phyloP scores from a whole-genome alignment of 2,797 vertebrate species.

The Alosa sapidissima region DNA sequence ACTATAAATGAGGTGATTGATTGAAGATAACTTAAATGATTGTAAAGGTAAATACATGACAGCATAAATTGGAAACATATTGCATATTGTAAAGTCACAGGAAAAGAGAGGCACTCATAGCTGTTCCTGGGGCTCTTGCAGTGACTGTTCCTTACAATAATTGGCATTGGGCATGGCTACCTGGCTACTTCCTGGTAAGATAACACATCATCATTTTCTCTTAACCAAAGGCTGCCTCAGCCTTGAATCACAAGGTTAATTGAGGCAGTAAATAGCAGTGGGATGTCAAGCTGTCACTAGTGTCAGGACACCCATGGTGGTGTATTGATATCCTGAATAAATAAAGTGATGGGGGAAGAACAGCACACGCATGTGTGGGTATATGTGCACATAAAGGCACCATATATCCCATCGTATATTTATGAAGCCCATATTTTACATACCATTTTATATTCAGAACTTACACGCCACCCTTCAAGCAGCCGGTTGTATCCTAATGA shows the following conservation, averaged over 20 bases:
- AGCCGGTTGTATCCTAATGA: slow-evolving; percentile 42
- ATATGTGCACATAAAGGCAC: slow-evolving; percentile 18
- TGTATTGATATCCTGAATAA: slow-evolving; percentile 30
- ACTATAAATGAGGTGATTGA: background rate
- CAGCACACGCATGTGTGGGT: background rate
- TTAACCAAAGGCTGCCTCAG: background rate
- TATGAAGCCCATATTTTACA: background rate
- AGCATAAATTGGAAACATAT: background rate
- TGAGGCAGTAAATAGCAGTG: slow-evolving; percentile 21
- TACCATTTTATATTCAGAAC: background rate
- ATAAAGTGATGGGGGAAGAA: slow-evolving; percentile 23
- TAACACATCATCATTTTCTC: background rate
- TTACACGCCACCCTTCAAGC: background rate
- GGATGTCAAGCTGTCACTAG: slow-evolving; percentile 6
- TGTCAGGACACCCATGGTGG: slow-evolving; percentile 10
- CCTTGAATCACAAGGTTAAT: slow-evolving; percentile 27
- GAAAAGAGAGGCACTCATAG: background rate
- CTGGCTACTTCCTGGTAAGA: background rate
- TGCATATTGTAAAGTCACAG: background rate
- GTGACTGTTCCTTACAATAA: background rate
- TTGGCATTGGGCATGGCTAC: background rate
- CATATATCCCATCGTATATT: background rate
- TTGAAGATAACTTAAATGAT: background rate
- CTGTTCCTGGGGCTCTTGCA: background rate
- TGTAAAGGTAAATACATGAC: slow-evolving; percentile 11